Evolutionary conservation across 92 coral and sea anemone genomes (phyloP).

Genomic region (Umimayanthus kanabou): DNA sequence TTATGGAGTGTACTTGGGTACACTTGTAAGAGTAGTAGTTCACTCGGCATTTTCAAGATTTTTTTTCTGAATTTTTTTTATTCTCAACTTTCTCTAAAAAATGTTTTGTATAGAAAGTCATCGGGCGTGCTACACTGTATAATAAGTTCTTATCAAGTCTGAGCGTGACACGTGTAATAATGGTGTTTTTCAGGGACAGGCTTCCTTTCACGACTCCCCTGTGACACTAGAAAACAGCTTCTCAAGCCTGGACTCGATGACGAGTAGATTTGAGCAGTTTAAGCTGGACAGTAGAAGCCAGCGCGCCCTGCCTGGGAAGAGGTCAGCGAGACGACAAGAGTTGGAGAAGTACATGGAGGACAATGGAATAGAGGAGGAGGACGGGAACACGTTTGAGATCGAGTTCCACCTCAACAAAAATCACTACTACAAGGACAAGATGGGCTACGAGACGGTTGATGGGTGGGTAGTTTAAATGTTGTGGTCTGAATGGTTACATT

Average conservation of each 20-base stretch:
- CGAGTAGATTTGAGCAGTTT: conserved; percentile 53
- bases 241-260: conserved; percentile 60
- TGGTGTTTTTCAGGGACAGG: not conserved
- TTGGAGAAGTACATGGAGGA: conserved; percentile 36
- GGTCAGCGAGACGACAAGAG: conserved; percentile 22
- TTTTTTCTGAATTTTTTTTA: too few relatives aligned
- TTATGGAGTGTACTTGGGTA: too few relatives aligned
- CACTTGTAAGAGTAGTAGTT: too few relatives aligned
- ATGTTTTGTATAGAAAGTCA: too few relatives aligned
- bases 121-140: too few relatives aligned
- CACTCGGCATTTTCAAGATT: too few relatives aligned
- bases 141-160: not conserved
- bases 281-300: conserved; percentile 40
- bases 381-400: conserved; percentile 83
- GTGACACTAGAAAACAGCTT: conserved; percentile 56
- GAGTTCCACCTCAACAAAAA: conserved; percentile 90
- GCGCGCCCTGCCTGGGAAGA: conserved; percentile 24
- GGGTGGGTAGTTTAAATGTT: conserved; percentile 44
- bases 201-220: conserved; percentile 25
- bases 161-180: not conserved
- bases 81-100: too few relatives aligned
- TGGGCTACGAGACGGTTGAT: conserved; percentile 70
- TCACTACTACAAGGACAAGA: conserved; percentile 82
- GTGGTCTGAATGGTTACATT: too few relatives aligned
- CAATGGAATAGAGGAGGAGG: conserved; percentile 59